These are phyloP conservation scores for Cyprinella venusta DNA, from an alignment of 2,797 vertebrate genomes.

Conservation along the genomic window DNA sequence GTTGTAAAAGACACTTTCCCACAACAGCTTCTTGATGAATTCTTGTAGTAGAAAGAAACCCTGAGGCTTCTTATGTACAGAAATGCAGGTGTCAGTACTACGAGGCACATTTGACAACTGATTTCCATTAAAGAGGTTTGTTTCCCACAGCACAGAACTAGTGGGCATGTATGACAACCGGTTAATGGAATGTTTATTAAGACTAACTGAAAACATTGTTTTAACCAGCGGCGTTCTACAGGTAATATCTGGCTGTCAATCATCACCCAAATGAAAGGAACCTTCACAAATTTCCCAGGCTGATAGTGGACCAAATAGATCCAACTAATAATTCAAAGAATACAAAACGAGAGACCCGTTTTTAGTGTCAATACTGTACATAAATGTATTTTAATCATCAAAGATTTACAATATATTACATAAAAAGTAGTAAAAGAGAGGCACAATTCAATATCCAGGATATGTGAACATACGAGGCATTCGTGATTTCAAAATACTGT, in stretches of 20 bases:
- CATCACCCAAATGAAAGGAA: neutral
- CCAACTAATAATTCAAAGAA: neutral
- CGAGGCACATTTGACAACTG: neutral
- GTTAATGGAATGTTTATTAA: constrained; percentile 42
- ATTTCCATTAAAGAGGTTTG: constrained; percentile 18
- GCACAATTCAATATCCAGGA: constrained; percentile 58
- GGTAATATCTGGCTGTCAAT: constrained; percentile 33
- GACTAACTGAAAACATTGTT: constrained; percentile 33
- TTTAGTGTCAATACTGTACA: constrained; percentile 64
- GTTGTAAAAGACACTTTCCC: neutral
- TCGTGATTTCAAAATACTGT: constrained; percentile 64
- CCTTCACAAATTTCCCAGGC: neutral
- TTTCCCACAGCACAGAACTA: constrained; percentile 46
- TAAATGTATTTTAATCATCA: constrained; percentile 77
- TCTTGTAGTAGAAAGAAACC: constrained; percentile 18
- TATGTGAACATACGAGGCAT: constrained; percentile 53
- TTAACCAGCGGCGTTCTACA: constrained; percentile 28
- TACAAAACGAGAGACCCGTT: neutral
- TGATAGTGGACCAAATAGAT: neutral
- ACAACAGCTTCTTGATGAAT: neutral
- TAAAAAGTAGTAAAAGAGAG: constrained; percentile 65
- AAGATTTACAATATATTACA: constrained; percentile 78
- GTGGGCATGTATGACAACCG: constrained; percentile 22
- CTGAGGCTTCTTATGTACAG: constrained; percentile 4
- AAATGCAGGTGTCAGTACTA: constrained; percentile 4